These are phyloP conservation scores for Pterostichus niger DNA, from an alignment of 2,888 invertebrate species.

Conservation along the genomic window DNA sequence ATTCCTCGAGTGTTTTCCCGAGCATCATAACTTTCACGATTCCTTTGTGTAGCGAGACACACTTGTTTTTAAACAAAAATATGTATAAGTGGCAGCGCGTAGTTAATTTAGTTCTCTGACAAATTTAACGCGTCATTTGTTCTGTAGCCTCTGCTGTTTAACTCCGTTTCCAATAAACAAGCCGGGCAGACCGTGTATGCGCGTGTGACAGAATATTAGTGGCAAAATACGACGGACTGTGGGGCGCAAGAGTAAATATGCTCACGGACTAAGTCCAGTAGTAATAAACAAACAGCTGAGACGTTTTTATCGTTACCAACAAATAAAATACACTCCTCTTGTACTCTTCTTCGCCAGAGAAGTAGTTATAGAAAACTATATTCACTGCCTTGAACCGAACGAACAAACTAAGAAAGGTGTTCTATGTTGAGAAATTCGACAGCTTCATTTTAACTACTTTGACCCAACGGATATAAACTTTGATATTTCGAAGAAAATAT, in stretches of 20 bases:
- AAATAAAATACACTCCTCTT: conserved; percentile 64
- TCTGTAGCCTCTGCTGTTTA: conserved; percentile 56
- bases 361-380: conserved; percentile 3
- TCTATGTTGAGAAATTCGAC: conserved; percentile 27
- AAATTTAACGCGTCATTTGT: conserved; percentile 62
- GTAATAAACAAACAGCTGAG: conserved; percentile 65
- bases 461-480: conserved; percentile 19
- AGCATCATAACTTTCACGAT: conserved; percentile 17
- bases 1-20: conserved; percentile 35
- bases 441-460: conserved; percentile 30
- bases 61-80: conserved; percentile 55
- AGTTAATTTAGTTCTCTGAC: conserved; percentile 56
- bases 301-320: conserved; percentile 63
- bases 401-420: conserved; percentile 16
- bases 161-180: conserved; percentile 55
- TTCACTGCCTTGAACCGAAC: not conserved
- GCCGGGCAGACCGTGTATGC: conserved; percentile 1
- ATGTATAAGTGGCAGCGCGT: conserved; percentile 43
- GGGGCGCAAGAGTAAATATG: conserved; percentile 55
- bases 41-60: conserved; percentile 44
- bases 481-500: too few relatives aligned
- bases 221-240: conserved; percentile 60
- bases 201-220: conserved; percentile 60
- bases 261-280: conserved; percentile 58
- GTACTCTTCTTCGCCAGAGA: conserved; percentile 11